Evolutionary conservation across 2,888 invertebrate species (phyloP), one percentile per base, ranked within the genome.

Genomic region (Furcula furcula): DNA sequence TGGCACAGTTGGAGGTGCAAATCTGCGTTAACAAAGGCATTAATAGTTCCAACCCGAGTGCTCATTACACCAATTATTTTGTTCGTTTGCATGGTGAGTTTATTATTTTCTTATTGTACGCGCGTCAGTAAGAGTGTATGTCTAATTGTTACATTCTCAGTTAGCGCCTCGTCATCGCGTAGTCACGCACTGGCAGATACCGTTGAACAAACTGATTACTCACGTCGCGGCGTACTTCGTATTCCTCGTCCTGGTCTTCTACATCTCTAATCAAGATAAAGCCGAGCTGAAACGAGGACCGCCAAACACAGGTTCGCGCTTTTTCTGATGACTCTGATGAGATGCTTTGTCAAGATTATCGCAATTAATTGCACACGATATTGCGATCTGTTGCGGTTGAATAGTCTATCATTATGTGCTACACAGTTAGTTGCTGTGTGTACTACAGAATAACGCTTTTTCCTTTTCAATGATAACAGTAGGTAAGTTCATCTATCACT

Each of bases 181-280:
- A 32, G 85, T 91, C 10, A 84, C 77, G 39, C 87, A 89, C 61
- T 92, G 90, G 88, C 80, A 85, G 50, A 87, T 93, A 55, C 94
- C 94, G 15, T 85, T 93, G 46, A 93, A 93, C 71, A 93, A 93
- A 76, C 92, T 94, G 80, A 90, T 94, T 54, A 93, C 92, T 31
- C 92, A 92, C 58, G 85, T 91, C 4, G 90, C 93, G 9, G 91
- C 92, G 7, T 94, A 93, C 67, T 65, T 92, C 34, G 77, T 93
- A 40, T 94, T 94, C 76, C 87, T 94, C 29, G 61, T 90, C 1
- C 68, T 93, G 41, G 88, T 94, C 40, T 92, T 92, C 65, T 55
- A 90, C 29, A 89, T 91, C 57, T 92, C 91, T 15, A 91, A 91
- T 73, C 76, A 88, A 62, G 90, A 91, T 65, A 92, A 92, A 69